Evolutionary conservation across 2,113 vertebrate genomes (phyloP).

Genomic region (Ophthalmolycus amberensis): DNA sequence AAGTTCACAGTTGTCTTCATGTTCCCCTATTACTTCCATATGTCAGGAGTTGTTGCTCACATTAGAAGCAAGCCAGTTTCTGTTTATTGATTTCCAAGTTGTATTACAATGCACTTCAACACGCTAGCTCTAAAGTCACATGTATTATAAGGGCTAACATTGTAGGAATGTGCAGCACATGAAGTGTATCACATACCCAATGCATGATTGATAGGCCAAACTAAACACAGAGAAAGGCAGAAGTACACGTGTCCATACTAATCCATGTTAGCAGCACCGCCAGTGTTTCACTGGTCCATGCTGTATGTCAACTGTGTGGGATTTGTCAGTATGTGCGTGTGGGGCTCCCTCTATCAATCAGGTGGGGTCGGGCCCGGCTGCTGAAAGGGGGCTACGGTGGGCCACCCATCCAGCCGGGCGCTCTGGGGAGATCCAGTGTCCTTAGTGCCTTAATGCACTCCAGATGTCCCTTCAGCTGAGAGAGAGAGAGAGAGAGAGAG

Average conservation of each 20-base stretch:
- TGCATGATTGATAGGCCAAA: slow-evolving; percentile 42
- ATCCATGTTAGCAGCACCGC: slow-evolving; percentile 49
- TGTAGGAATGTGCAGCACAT: slow-evolving; percentile 6
- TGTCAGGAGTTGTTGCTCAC: slow-evolving; percentile 19
- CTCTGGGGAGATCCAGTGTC: slow-evolving; percentile 84
- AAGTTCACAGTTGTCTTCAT: slow-evolving; percentile 20
- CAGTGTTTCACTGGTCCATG: slow-evolving; percentile 16
- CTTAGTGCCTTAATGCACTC: slow-evolving; percentile 81
- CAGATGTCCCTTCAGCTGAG: slow-evolving; percentile 82
- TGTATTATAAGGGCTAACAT: neutral
- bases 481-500: slow-evolving; percentile 15
- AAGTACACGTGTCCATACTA: slow-evolving; percentile 51
- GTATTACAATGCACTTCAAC: slow-evolving; percentile 1
- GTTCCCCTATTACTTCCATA: slow-evolving; percentile 38
- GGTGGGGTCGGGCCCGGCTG: slow-evolving; percentile 68
- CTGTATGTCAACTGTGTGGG: slow-evolving; percentile 47
- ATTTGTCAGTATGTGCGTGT: slow-evolving; percentile 61
- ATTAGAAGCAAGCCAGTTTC: slow-evolving; percentile 19
- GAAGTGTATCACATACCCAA: slow-evolving; percentile 3
- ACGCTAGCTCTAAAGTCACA: neutral
- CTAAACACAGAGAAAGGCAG: slow-evolving; percentile 36
- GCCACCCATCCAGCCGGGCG: slow-evolving; percentile 84
- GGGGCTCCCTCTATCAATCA: slow-evolving; percentile 83
- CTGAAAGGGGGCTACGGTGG: slow-evolving; percentile 80
- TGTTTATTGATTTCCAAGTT: slow-evolving; percentile 2